A percentile compares a stretch with the other conserved stretches of the same genome.
These are phyloP conservation scores for Acanthurus lineatus DNA, from an alignment of 2,797 vertebrate genomes.

Conservation along the genomic window DNA sequence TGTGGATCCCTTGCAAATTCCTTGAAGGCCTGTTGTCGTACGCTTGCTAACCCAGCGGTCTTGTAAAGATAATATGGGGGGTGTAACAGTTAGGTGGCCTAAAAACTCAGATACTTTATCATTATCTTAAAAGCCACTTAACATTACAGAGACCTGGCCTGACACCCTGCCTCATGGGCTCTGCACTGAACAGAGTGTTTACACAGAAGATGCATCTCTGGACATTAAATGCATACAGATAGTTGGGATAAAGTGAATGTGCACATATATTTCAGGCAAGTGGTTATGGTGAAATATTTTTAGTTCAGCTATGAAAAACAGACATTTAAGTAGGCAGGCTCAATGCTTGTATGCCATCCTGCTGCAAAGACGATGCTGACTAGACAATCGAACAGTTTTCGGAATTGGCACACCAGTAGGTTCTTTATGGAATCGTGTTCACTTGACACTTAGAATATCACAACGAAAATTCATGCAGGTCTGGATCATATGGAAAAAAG, in stretches of 20 bases:
- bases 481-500: not conserved
- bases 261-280: not conserved
- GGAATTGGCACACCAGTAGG: not conserved
- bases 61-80: constrained; percentile 32
- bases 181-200: constrained; percentile 4
- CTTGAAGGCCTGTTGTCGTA: constrained; percentile 38
- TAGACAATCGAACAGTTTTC: not conserved
- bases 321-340: not conserved
- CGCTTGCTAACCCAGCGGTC: constrained; percentile 23
- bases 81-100: constrained; percentile 10
- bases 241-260: not conserved
- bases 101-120: constrained; percentile 22
- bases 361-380: not conserved
- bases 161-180: constrained; percentile 10
- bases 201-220: constrained; percentile 26
- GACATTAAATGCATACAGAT: constrained; percentile 1
- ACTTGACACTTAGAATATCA: constrained; percentile 12
- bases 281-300: not conserved
- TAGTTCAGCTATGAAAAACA: not conserved
- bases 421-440: not conserved
- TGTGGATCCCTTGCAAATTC: constrained; percentile 55
- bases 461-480: not conserved
- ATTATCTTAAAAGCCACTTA: not conserved
- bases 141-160: constrained; percentile 10
- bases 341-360: not conserved